Evolutionary conservation across 2,797 vertebrate species (phyloP).

Genomic region (Leuciscus waleckii): DNA sequence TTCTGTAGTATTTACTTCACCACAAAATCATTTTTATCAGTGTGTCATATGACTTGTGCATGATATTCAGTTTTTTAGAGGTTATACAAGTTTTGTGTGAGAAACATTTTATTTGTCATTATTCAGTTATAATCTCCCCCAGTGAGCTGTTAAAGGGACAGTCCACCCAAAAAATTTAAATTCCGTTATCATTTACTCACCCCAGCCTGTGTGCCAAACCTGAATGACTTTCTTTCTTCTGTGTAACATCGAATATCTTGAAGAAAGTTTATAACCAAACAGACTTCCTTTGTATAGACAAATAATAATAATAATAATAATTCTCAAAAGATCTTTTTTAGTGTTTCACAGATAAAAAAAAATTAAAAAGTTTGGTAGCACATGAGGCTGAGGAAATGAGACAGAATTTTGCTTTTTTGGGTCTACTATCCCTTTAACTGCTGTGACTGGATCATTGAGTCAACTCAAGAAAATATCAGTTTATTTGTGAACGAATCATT

Average conservation of each 20-base stretch:
- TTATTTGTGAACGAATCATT: background rate
- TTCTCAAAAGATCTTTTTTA: background rate
- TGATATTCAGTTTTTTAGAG: background rate
- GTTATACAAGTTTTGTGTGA: background rate
- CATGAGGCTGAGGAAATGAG: background rate
- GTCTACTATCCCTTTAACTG: background rate
- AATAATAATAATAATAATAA: too few relatives aligned
- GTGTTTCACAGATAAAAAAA: too few relatives aligned
- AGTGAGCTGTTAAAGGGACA: background rate
- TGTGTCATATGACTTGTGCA: background rate
- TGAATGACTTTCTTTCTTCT: background rate
- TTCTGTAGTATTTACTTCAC: too few relatives aligned
- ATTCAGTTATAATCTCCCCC: background rate
- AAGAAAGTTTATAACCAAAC: background rate
- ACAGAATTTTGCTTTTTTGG: background rate
- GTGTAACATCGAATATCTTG: background rate
- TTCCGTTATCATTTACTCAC: background rate
- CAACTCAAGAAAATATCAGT: background rate
- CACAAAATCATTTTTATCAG: too few relatives aligned
- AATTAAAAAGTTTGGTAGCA: background rate
- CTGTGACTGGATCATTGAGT: background rate
- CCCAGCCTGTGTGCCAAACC: background rate
- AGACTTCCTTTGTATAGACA: background rate
- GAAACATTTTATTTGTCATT: background rate
- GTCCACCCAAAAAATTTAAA: background rate